Percentiles rank a stretch among this genome's conserved stretches.
phyloP scores from a whole-genome alignment of 2,888 invertebrate species.

The Diarsia dahlii region DNA sequence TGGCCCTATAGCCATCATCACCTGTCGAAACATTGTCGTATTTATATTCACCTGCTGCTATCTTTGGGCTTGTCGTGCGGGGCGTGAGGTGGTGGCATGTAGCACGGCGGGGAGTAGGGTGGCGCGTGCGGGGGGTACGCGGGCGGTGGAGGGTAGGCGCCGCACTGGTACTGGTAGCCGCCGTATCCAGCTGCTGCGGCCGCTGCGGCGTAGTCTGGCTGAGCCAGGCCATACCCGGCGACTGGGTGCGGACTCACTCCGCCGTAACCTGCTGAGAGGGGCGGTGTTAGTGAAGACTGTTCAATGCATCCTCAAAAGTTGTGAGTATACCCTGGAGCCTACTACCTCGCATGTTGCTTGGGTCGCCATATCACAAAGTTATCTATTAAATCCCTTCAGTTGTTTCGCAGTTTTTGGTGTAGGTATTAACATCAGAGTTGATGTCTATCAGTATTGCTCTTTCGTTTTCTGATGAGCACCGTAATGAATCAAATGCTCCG shows the following conservation, averaged over 20 bases:
- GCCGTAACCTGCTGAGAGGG: constrained; percentile 92
- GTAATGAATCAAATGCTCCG: constrained; percentile 42
- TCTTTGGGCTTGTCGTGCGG: constrained; percentile 95
- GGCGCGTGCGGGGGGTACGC: constrained; percentile 93
- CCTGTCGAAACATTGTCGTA: constrained; percentile 20
- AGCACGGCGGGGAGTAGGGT: constrained; percentile 95
- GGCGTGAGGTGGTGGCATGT: constrained; percentile 96
- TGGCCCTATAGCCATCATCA: neutral
- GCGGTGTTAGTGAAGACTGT: neutral
- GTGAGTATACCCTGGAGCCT: neutral
- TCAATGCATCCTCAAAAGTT: neutral
- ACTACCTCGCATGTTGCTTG: neutral
- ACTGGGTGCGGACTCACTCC: constrained; percentile 96
- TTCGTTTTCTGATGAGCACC: constrained; percentile 18
- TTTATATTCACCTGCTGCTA: constrained; percentile 92
- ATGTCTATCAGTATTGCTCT: neutral
- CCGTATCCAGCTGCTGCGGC: constrained; percentile 93
- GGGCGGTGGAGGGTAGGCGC: constrained; percentile 91
- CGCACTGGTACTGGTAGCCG: constrained; percentile 90
- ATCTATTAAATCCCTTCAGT: neutral
- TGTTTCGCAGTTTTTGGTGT: constrained; percentile 10
- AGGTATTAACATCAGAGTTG: neutral
- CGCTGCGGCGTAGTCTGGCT: constrained; percentile 95
- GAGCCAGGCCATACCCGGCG: constrained; percentile 94
- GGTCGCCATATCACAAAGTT: neutral